Percentiles rank a stretch among this genome's conserved stretches.
phyloP scores from a whole-genome alignment of 1,140 invertebrate species.

The Apocrypta bakeri region DNA sequence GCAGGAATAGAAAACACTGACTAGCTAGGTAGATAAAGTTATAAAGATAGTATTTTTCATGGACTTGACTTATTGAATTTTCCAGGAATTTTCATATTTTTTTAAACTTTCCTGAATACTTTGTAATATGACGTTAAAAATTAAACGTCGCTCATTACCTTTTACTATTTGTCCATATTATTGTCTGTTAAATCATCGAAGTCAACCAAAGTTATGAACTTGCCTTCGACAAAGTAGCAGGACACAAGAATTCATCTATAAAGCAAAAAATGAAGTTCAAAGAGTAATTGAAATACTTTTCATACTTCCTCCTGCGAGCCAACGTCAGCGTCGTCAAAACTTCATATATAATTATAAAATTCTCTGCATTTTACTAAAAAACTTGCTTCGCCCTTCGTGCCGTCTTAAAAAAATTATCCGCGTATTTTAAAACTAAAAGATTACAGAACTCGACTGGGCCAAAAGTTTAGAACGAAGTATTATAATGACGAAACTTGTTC shows the following conservation, averaged over 20 bases:
- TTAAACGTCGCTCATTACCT: not conserved
- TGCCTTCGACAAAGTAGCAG: not conserved
- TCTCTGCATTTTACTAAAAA: constrained; percentile 17
- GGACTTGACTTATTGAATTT: constrained; percentile 26
- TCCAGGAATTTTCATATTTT: constrained; percentile 11
- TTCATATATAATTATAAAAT: constrained; percentile 11
- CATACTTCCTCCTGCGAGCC: constrained; percentile 1
- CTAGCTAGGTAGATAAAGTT: not conserved
- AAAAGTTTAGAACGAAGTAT: not conserved
- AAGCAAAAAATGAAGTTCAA: not conserved
- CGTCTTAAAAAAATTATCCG: not conserved
- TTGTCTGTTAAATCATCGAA: not conserved
- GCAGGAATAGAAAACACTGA: constrained; percentile 29
- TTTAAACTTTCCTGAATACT: not conserved
- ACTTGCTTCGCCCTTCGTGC: not conserved
- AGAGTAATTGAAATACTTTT: constrained; percentile 34
- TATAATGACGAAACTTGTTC: not conserved
- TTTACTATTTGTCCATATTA: not conserved
- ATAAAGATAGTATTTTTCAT: not conserved
- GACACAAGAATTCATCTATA: not conserved
- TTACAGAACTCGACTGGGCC: not conserved
- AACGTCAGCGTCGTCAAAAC: constrained; percentile 6
- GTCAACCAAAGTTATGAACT: not conserved
- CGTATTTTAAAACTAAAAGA: not conserved
- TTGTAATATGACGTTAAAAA: too few relatives aligned